These are phyloP conservation scores for Talpa occidentalis DNA, from an alignment of 2,113 vertebrate genomes.

Conservation along the genomic window DNA sequence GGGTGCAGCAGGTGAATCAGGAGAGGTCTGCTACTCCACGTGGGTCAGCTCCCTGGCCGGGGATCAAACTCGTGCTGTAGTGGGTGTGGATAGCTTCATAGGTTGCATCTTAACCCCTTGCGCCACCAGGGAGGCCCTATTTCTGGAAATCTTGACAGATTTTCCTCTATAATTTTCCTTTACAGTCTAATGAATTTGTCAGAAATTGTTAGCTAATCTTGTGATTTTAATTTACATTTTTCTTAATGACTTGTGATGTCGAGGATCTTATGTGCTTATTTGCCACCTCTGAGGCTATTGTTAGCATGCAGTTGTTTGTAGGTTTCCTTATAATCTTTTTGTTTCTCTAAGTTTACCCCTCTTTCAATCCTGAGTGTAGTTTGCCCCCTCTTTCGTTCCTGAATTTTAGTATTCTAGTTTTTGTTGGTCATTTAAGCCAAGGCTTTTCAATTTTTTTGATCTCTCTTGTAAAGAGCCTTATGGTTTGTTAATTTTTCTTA, in stretches of 20 bases:
- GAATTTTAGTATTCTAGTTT: background rate
- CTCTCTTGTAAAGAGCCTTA: background rate
- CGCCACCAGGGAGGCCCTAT: no score
- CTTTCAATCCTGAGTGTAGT: background rate
- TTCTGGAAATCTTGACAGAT: slow-evolving; percentile 16
- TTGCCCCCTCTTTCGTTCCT: background rate
- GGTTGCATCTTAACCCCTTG: no score
- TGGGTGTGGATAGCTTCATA: no score
- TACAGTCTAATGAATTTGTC: slow-evolving; percentile 25
- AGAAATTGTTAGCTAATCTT: background rate
- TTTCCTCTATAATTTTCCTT: slow-evolving; percentile 22
- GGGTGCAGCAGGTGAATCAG: no score
- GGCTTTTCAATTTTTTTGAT: background rate
- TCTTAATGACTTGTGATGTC: background rate
- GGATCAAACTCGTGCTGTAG: no score
- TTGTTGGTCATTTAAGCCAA: background rate
- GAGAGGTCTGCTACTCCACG: no score
- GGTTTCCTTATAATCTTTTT: background rate
- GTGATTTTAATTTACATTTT: slow-evolving; percentile 46
- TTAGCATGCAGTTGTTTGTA: background rate
- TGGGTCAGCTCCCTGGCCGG: no score
- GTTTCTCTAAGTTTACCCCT: background rate
- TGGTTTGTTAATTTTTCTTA: background rate
- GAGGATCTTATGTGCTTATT: background rate
- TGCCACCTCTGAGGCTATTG: background rate